A percentile compares a stretch with the other conserved stretches of the same genome.
Conservation (phyloP, 1,140 invertebrate species). For the Drosophila punjabiensis region DNA sequence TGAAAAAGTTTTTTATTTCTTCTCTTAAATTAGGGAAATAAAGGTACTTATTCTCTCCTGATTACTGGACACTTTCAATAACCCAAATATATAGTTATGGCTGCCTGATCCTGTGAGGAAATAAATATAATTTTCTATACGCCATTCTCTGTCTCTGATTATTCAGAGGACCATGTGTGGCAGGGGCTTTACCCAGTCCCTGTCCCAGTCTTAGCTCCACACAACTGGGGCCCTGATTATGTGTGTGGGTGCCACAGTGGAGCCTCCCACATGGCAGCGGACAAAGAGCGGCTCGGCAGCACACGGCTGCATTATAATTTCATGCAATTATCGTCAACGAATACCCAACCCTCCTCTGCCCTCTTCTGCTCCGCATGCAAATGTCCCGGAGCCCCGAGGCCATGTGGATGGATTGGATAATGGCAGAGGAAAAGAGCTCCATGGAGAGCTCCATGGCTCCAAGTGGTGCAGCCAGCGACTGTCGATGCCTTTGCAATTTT, state of each 20-base stretch:
- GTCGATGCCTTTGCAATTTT: constrained; percentile 62
- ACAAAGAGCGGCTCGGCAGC: constrained; percentile 26
- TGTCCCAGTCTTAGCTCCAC: not conserved
- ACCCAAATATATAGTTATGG: not conserved
- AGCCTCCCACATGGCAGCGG: constrained; percentile 41
- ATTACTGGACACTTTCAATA: not conserved
- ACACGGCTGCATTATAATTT: constrained; percentile 79
- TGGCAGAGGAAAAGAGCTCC: constrained; percentile 17
- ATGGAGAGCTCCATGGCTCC: constrained; percentile 8
- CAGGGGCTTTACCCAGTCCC: not conserved
- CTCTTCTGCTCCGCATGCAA: constrained; percentile 53
- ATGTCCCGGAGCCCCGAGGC: constrained; percentile 39
- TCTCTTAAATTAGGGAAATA: not conserved
- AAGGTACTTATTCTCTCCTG: not conserved
- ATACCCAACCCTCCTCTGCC: constrained; percentile 4
- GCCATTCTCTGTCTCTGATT: constrained; percentile 8
- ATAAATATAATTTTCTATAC: constrained; percentile 33
- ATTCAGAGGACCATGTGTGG: constrained; percentile 34
- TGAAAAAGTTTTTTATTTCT: not conserved
- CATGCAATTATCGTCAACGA: constrained; percentile 79
- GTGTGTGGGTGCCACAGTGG: constrained; percentile 57
- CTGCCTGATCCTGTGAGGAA: constrained; percentile 27
- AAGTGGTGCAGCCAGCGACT: constrained; percentile 32
- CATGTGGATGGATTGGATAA: constrained; percentile 56
- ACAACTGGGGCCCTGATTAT: constrained; percentile 29